Percentiles rank a stretch among this genome's conserved stretches.
phyloP scores from a whole-genome alignment of 2,888 invertebrate genomes.

The Mythimna pallens region DNA sequence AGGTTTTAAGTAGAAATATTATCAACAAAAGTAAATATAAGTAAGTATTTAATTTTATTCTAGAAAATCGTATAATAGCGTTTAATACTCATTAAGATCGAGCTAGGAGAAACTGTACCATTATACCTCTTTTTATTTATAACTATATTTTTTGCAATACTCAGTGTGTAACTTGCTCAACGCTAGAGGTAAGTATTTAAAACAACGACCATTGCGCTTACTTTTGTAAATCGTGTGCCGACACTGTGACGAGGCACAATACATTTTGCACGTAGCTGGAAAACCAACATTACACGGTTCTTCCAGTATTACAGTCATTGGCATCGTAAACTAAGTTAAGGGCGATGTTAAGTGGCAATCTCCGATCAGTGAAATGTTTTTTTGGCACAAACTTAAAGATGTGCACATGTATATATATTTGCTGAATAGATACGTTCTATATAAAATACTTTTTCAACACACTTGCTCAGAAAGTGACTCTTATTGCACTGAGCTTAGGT shows the following conservation, averaged over 20 bases:
- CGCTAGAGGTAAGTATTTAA: slow-evolving; percentile 43
- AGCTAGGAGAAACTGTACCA: background rate
- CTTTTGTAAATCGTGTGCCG: slow-evolving; percentile 40
- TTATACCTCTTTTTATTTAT: background rate
- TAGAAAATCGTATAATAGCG: background rate
- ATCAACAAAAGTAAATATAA: background rate
- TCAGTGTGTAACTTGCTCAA: slow-evolving; percentile 19
- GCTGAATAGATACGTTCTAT: slow-evolving; percentile 65
- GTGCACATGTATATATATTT: slow-evolving; percentile 52
- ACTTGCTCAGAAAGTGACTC: too few relatives aligned
- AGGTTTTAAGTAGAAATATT: slow-evolving; percentile 5
- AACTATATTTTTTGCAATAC: background rate
- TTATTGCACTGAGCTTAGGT: too few relatives aligned
- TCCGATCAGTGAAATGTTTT: slow-evolving; percentile 59
- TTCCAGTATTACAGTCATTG: slow-evolving; percentile 55
- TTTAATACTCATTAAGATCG: slow-evolving; percentile 8
- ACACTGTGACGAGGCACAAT: slow-evolving; percentile 43
- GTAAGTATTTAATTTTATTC: slow-evolving; percentile 1
- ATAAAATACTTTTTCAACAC: background rate
- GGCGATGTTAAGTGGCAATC: slow-evolving; percentile 63
- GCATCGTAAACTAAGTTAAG: slow-evolving; percentile 66
- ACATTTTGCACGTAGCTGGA: slow-evolving; percentile 48
- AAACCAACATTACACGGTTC: slow-evolving; percentile 39
- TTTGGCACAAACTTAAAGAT: slow-evolving; percentile 65
- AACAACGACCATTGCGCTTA: slow-evolving; percentile 33